These are phyloP conservation scores for Tachycineta bicolor DNA, from an alignment of 2,113 vertebrate genomes.

Conservation along the genomic window DNA sequence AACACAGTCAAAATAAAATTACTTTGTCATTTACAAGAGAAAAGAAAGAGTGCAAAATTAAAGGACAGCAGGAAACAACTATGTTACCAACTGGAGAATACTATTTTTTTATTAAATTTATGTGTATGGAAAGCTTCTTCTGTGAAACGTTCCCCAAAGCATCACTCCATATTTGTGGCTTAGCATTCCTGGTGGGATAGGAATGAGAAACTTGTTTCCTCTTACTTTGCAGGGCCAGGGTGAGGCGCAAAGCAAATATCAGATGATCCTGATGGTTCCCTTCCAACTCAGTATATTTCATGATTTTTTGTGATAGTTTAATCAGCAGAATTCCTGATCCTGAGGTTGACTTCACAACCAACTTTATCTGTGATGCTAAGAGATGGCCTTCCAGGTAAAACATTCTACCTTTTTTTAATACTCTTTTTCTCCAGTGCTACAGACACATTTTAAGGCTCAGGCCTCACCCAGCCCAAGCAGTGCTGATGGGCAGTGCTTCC, in stretches of 20 bases:
- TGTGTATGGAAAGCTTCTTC: not conserved
- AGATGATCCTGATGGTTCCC: not conserved
- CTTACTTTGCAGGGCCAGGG: not conserved
- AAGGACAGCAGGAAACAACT: not conserved
- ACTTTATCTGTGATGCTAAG: not conserved
- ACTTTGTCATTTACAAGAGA: not conserved
- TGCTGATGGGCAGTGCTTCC: not conserved
- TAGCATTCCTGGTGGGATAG: not conserved
- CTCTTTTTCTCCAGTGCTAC: not conserved
- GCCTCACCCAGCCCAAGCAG: not conserved
- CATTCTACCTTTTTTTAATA: not conserved
- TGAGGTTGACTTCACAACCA: not conserved
- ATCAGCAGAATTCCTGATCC: not conserved
- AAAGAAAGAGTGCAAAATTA: not conserved
- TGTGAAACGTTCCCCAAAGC: not conserved
- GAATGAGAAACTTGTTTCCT: not conserved
- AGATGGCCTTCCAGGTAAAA: not conserved
- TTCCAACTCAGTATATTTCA: not conserved
- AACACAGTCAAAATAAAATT: not conserved
- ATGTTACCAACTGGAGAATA: not conserved
- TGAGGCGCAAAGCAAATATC: not conserved
- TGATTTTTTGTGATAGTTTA: not conserved
- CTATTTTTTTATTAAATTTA: not conserved
- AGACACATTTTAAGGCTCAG: not conserved
- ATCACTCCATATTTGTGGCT: not conserved